Conservation (phyloP, 1,140 invertebrate genomes). For the Bombus pyrosoma region DNA sequence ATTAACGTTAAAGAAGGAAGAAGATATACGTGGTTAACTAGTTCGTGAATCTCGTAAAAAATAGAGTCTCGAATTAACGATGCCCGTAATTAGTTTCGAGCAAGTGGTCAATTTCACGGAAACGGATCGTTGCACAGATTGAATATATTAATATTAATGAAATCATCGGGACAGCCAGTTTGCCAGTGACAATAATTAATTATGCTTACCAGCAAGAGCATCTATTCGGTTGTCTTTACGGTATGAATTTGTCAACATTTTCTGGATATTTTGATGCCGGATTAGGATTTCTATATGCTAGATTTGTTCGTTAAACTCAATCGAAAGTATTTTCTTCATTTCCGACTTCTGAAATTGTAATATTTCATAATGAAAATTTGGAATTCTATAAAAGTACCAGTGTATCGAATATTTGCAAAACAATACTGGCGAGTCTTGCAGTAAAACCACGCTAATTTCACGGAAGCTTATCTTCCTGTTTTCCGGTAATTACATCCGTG, state of each 20-base stretch:
- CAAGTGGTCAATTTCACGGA: constrained; percentile 8
- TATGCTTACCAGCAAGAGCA: background rate
- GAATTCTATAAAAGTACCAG: too few species aligned
- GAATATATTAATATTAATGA: constrained; percentile 20
- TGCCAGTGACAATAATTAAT: constrained; percentile 6
- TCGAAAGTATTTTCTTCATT: too few species aligned
- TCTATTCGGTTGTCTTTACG: too few species aligned
- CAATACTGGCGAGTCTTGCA: too few species aligned
- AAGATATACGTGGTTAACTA: background rate
- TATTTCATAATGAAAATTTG: background rate
- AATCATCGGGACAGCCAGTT: background rate
- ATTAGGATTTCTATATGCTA: background rate
- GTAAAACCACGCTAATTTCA: constrained; percentile 12
- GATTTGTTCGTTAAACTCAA: background rate
- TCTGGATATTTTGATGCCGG: too few species aligned
- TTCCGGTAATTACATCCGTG: constrained; percentile 7
- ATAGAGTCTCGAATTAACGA: background rate
- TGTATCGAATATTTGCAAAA: background rate
- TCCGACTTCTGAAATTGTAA: background rate
- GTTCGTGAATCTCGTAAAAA: background rate
- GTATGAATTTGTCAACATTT: background rate
- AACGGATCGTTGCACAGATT: background rate
- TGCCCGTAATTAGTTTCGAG: background rate
- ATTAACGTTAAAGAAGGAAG: background rate
- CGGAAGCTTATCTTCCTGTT: constrained; percentile 1